These are phyloP conservation scores for Metalampra italica DNA, from an alignment of 2,888 invertebrate genomes.

Conservation along the genomic window DNA sequence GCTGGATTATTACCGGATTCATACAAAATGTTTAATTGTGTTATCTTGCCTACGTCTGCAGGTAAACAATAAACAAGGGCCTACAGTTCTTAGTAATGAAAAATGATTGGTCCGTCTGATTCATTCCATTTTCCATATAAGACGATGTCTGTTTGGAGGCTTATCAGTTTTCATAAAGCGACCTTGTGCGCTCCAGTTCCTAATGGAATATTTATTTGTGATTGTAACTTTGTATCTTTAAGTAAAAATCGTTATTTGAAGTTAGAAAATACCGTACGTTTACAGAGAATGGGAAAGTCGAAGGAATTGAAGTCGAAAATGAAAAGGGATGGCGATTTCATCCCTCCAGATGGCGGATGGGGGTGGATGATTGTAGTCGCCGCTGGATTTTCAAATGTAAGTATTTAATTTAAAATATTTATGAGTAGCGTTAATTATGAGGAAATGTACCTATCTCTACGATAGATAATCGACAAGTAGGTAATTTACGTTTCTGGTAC, in stretches of 20 bases:
- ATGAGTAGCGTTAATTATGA: too few relatives aligned
- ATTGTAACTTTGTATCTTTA: too few relatives aligned
- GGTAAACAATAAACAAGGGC: neutral
- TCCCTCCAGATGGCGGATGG: slow-evolving; percentile 88
- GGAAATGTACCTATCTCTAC: too few relatives aligned
- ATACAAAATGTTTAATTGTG: neutral
- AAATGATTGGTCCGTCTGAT: neutral
- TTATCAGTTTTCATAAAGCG: neutral
- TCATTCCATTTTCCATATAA: neutral
- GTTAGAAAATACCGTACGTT: neutral
- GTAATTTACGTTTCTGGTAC: too few relatives aligned
- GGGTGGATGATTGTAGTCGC: slow-evolving; percentile 86
- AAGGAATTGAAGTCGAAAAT: slow-evolving; percentile 45
- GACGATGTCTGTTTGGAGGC: neutral
- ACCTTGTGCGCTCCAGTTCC: neutral
- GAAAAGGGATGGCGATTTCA: slow-evolving; percentile 76
- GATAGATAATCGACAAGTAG: too few relatives aligned
- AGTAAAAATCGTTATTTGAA: too few relatives aligned
- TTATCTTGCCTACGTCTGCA: neutral
- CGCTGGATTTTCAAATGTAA: slow-evolving; percentile 85
- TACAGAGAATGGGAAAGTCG: slow-evolving; percentile 37
- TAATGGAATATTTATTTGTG: too few relatives aligned
- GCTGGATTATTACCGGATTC: neutral
- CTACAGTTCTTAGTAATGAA: neutral
- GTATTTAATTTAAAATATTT: slow-evolving; percentile 33